phyloP scores from a whole-genome alignment of 2,797 vertebrate genomes.

The Tangara arthus region DNA sequence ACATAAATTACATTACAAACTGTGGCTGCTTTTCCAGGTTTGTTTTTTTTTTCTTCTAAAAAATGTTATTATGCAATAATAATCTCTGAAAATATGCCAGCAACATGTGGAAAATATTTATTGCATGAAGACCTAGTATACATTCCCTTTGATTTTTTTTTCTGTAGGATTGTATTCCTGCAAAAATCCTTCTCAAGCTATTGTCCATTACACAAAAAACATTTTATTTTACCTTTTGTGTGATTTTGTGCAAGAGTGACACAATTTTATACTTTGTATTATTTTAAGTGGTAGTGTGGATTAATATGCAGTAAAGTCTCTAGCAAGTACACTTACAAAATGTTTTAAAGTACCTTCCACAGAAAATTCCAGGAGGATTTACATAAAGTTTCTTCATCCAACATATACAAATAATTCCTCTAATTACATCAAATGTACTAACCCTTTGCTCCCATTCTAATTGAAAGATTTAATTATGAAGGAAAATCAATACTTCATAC shows the following conservation, averaged over 20 bases:
- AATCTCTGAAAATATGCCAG: neutral
- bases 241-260: neutral
- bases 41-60: neutral
- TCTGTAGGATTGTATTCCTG: neutral
- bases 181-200: neutral
- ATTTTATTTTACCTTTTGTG: neutral
- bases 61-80: neutral
- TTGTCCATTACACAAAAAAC: neutral
- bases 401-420: neutral
- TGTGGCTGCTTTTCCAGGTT: neutral
- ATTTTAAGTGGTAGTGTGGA: neutral
- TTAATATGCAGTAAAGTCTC: neutral
- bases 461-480: conserved; percentile 33
- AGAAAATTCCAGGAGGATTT: conserved; percentile 5
- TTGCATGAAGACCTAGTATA: neutral
- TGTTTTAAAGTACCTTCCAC: neutral
- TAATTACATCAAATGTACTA: conserved; percentile 9
- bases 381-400: conserved; percentile 19
- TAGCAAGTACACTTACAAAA: neutral
- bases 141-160: neutral
- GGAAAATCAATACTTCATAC: conserved; percentile 13
- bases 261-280: neutral
- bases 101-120: neutral
- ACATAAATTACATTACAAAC: conserved; percentile 30
- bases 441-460: neutral